Evolutionary conservation across 2,888 invertebrate genomes (phyloP).

Genomic region (Tortrix viridana): DNA sequence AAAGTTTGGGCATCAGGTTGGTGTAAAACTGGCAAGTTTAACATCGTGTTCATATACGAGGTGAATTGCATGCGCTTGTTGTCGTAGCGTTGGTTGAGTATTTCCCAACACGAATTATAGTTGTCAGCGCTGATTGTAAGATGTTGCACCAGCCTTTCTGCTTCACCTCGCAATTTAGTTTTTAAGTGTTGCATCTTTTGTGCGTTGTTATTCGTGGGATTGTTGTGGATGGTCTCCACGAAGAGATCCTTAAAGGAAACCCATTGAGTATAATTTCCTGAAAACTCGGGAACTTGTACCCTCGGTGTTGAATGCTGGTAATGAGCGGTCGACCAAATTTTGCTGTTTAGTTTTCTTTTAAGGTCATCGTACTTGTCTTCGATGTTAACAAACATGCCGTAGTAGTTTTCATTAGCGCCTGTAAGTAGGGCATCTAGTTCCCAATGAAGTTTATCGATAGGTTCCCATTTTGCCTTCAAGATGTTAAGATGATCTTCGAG

Average conservation of each 20-base stretch:
- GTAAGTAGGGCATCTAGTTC: slow-evolving; percentile 29
- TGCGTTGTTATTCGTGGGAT: slow-evolving; percentile 36
- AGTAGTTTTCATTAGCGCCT: slow-evolving; percentile 20
- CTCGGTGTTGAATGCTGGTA: slow-evolving; percentile 31
- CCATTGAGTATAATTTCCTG: slow-evolving; percentile 33
- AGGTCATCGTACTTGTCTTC: slow-evolving; percentile 19
- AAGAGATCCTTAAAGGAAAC: slow-evolving; percentile 39
- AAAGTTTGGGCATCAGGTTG: slow-evolving; percentile 8
- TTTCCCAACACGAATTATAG: slow-evolving; percentile 40
- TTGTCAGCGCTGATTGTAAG: slow-evolving; percentile 40
- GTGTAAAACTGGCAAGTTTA: slow-evolving; percentile 1
- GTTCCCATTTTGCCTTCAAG: slow-evolving; percentile 35
- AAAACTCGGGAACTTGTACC: slow-evolving; percentile 21
- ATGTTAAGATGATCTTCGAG: slow-evolving; percentile 31
- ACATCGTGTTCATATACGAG: slow-evolving; percentile 11
- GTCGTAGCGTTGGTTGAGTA: slow-evolving; percentile 39
- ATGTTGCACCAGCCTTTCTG: slow-evolving; percentile 45
- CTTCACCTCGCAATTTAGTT: slow-evolving; percentile 41
- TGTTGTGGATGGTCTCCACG: slow-evolving; percentile 41
- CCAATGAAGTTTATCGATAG: slow-evolving; percentile 37
- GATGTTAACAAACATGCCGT: slow-evolving; percentile 3
- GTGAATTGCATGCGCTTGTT: slow-evolving; percentile 16
- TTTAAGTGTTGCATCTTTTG: slow-evolving; percentile 46
- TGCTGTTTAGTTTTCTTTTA: slow-evolving; percentile 12
- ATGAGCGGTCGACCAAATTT: slow-evolving; percentile 35